Evolutionary conservation across 2,113 vertebrate species (phyloP).

Genomic region (Eira barbara): DNA sequence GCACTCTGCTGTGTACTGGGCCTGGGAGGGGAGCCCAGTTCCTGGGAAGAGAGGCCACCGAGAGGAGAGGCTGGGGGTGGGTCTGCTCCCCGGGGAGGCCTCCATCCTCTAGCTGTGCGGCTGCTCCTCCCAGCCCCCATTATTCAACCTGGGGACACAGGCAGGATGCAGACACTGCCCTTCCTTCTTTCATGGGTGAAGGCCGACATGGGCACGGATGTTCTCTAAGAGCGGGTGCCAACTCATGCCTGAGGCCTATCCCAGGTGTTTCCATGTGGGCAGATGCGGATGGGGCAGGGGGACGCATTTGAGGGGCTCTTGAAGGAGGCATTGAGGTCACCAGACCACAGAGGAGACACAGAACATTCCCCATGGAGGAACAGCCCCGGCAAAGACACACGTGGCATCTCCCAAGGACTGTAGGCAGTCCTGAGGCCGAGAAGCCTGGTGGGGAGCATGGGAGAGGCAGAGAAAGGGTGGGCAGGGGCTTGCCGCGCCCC

Average conservation of each 20-base stretch:
- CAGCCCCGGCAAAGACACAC: not conserved
- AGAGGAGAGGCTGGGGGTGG: not conserved
- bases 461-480: not conserved
- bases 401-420: not conserved
- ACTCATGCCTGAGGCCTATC: not conserved
- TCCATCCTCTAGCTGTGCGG: not conserved
- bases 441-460: not conserved
- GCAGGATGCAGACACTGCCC: not conserved
- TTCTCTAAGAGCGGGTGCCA: not conserved
- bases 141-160: no score
- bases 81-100: not conserved
- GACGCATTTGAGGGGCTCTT: not conserved
- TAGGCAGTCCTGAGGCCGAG: no score
- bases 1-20: not conserved
- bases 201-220: accelerated
- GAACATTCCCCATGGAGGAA: not conserved
- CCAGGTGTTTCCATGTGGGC: not conserved
- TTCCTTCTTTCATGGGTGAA: accelerated
- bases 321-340: not conserved
- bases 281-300: accelerated
- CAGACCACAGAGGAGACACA: not conserved
- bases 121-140: no score
- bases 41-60: not conserved
- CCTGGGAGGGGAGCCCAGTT: not conserved
- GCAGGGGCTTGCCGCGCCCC: accelerated